Base-by-base conservation (phyloP, 2,888 invertebrate species). In the Campopleginae sp. region DNA sequence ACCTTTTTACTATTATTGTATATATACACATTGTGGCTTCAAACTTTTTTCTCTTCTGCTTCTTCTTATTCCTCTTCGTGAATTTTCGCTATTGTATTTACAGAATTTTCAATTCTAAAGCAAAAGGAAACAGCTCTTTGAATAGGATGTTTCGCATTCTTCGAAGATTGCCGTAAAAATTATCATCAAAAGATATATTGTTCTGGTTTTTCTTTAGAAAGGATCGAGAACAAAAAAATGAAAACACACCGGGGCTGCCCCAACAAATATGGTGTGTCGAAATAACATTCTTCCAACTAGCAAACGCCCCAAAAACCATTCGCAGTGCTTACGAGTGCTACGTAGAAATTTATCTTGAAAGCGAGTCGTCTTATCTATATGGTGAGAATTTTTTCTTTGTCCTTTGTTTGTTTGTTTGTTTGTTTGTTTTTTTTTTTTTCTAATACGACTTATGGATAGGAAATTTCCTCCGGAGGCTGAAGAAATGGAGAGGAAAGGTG, bases 1-100 rank as follows among this genome's bases (percentile, higher is more conserved):
- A 78, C 44, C 78, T 70, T 78, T 70, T 68, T 58, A 68, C 77
- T 70, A 58, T 27, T 17, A 33, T 70, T 68, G 46, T 75, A 63
- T 65, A 78, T n/a, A 23, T 66, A 70, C 48, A 63, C 65, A 66
- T 42, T 61, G 78, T 61, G 78, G 46, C 61, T 78, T 70, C 14
- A 48, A 78, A 78, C 46, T 78, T 70, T 58, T 70, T 27, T 58
- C 27, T 31, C 58, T 27, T 42, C 58, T n/a, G n/a, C n/a, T 42
- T 78, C 44, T 19, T 38, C n/a, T 58, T 78, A 27, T 66, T 76
- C 74, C 42, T 65, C 48, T 27, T 31, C 76, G 63, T 58, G 38
- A 58, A 74, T 58, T 38, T 74, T 42, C 27, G 58, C 74, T 42
- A 74, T 58, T 74, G 54, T 66, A 27, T 77, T 65, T 38, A 51